phyloP scores from a whole-genome alignment of 2,888 invertebrate genomes.

The Ceratothoa steindachneri region DNA sequence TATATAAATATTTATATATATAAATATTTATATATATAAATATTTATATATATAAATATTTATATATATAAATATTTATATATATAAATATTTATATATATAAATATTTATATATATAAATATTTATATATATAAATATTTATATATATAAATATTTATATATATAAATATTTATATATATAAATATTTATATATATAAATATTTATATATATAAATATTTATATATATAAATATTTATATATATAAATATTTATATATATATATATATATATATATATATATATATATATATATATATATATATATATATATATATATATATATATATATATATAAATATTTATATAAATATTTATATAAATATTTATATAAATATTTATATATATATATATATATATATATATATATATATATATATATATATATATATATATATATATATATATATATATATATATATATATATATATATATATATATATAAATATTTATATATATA shows the following conservation, averaged over 20 bases:
- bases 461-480: slow-evolving; percentile 19
- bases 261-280: background rate
- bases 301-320: slow-evolving; percentile 16
- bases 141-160: background rate
- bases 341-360: too few species aligned
- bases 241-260: slow-evolving; percentile 12
- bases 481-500: slow-evolving; percentile 14
- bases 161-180: background rate
- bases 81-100: slow-evolving; percentile 9
- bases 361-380: background rate
- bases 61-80: slow-evolving; percentile 14
- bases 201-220: slow-evolving; percentile 15
- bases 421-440: too few species aligned
- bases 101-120: background rate
- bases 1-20: background rate
- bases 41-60: background rate
- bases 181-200: slow-evolving; percentile 15
- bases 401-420: too few species aligned
- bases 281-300: background rate
- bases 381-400: background rate
- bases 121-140: background rate
- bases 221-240: slow-evolving; percentile 16
- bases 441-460: slow-evolving; percentile 17
- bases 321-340: slow-evolving; percentile 11
- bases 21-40: background rate